These are phyloP conservation scores for Sipha flava DNA, from an alignment of 1,140 invertebrate species.

Conservation along the genomic window DNA sequence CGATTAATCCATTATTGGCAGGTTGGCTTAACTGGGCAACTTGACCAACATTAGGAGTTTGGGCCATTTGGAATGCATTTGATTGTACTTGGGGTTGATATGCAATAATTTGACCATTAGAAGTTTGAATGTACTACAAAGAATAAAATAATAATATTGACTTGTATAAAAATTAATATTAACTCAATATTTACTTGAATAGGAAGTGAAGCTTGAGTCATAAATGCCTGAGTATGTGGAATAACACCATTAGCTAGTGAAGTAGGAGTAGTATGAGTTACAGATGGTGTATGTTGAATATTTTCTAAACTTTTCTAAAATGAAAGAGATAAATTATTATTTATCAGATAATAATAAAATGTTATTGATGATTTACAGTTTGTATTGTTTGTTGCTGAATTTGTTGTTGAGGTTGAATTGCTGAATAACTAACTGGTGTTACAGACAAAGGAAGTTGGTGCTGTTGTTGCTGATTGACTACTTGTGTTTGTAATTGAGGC, in stretches of 20 bases:
- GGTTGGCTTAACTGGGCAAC: constrained; percentile 6
- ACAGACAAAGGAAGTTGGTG: constrained; percentile 19
- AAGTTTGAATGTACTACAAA: constrained; percentile 30
- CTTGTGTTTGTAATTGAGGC: constrained; percentile 21
- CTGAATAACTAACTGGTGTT: constrained; percentile 11
- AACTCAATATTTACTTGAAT: constrained; percentile 13
- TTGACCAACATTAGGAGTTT: constrained; percentile 17
- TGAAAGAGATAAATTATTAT: neutral
- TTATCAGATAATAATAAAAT: neutral
- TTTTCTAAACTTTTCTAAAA: constrained; percentile 28
- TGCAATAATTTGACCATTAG: constrained; percentile 31
- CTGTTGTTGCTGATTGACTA: constrained; percentile 22
- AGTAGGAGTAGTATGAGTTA: constrained; percentile 26
- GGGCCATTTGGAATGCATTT: constrained; percentile 23
- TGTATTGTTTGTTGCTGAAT: constrained; percentile 23
- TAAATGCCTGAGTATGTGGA: constrained; percentile 44
- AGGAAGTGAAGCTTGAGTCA: constrained; percentile 29
- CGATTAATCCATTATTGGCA: neutral
- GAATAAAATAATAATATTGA: constrained; percentile 3
- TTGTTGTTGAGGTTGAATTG: constrained; percentile 18
- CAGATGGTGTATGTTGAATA: constrained; percentile 17
- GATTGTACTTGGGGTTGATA: constrained; percentile 18
- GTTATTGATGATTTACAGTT: neutral
- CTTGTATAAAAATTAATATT: neutral
- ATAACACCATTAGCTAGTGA: constrained; percentile 23